A percentile compares a stretch with the other conserved stretches of the same genome.
These are phyloP conservation scores for Melitaea athalia DNA, from an alignment of 2,888 invertebrate species.

Conservation along the genomic window DNA sequence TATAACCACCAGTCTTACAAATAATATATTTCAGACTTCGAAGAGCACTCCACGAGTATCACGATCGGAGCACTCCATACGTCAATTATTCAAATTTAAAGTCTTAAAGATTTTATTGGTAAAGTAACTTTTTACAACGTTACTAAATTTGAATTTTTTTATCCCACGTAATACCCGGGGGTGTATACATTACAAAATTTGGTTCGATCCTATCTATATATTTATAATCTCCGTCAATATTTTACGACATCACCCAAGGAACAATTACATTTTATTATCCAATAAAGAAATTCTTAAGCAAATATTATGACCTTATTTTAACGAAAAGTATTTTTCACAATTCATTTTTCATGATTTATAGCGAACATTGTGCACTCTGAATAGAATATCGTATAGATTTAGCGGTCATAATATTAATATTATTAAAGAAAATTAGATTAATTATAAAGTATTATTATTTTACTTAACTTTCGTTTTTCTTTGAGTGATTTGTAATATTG, in stretches of 20 bases:
- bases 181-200: background rate
- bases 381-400: background rate
- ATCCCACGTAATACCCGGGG: background rate
- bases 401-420: background rate
- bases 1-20: too few relatives aligned
- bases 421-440: background rate
- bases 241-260: constrained; percentile 1
- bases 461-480: too few relatives aligned
- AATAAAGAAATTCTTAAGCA: constrained; percentile 10
- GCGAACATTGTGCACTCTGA: background rate
- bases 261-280: constrained; percentile 1
- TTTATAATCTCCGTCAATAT: background rate
- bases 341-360: constrained; percentile 1
- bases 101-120: background rate
- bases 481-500: too few relatives aligned
- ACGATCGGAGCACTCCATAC: background rate
- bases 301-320: background rate
- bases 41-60: background rate
- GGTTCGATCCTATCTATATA: background rate
- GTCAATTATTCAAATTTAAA: background rate
- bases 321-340: constrained; percentile 5
- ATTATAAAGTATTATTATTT: too few relatives aligned
- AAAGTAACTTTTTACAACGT: background rate
- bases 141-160: background rate
- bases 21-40: too few relatives aligned